Base-by-base conservation (phyloP, 92 coral and sea anemone species). In the Heteractis magnifica region DNA sequence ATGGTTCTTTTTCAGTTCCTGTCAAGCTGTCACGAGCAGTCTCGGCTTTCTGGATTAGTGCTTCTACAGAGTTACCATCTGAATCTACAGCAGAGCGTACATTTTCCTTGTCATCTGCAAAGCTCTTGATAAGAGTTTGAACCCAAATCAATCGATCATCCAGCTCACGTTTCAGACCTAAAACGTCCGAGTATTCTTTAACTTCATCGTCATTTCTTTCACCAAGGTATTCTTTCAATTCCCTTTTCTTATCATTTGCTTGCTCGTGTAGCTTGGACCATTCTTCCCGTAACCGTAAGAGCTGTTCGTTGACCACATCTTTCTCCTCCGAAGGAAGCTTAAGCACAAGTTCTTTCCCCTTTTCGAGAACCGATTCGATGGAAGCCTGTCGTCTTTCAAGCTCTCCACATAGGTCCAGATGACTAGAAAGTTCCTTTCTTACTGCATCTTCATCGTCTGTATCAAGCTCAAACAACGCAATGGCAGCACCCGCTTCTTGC, bases 221-320 rank as follows among this genome's bases (percentile, higher is more conserved):
- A 41, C 98, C 97, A 68, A 92, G 88, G 72, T 64, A 85, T 23
- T 84, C 88, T 55, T 82, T 88, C 55, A 97, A 75, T 49, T 97
- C 98, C 44, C 72, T 84, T 77, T 84, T 91, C 82, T 93, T 94
- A 41, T 91, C 98, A 51, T 81, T 81, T 15, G 98, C 94, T 76
- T 97, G 97, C 48, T 88, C 89, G 70, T 88, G 90, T 76, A 97
- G 86, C 71, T 85, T 93, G 56, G 65, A 82, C 99, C 98, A 97
- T 56, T 97, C 99, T 52, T 85, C 93, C 56, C 84, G 89, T 26
- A 97, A 88, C 50, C 99, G 96, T 65, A 88, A 83, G 9, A 97
- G 85, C 81, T 97, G 99, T 59, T 94, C 97, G 59, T 81, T 72
- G 50, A 97, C 89, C 72, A 80, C 92, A 26, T 80, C 86, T 72